Conservation (phyloP, 1,140 invertebrate genomes). For the Notospermus geniculatus region DNA sequence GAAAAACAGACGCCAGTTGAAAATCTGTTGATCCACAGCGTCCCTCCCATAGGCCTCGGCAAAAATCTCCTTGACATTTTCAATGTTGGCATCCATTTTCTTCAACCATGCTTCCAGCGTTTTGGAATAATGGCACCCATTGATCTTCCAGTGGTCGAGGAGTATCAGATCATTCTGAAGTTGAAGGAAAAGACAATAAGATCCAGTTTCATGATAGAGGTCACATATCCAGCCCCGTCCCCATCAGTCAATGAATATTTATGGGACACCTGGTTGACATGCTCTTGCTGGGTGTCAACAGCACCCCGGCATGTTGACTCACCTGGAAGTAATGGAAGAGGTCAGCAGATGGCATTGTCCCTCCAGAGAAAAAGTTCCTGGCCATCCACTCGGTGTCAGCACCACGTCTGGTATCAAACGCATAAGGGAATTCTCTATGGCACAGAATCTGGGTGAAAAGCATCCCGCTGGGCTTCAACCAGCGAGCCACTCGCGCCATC, state of each 20-base stretch:
- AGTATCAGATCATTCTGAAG: constrained; percentile 35
- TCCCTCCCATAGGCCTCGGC: constrained; percentile 32
- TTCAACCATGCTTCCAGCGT: constrained; percentile 44
- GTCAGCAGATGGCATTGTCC: constrained; percentile 46
- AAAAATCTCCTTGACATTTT: constrained; percentile 33
- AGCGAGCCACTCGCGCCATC: constrained; percentile 40
- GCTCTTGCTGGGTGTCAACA: background rate
- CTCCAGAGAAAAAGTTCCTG: constrained; percentile 48
- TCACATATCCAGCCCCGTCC: background rate
- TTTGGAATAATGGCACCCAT: constrained; percentile 38
- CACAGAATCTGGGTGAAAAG: constrained; percentile 44
- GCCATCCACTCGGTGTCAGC: constrained; percentile 51
- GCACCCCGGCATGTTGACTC: background rate
- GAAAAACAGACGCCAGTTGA: constrained; percentile 47
- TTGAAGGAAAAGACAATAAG: constrained; percentile 1
- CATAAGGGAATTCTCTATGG: constrained; percentile 37
- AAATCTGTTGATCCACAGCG: constrained; percentile 33
- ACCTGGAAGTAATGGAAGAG: constrained; percentile 45
- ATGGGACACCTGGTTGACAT: background rate
- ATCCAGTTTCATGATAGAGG: background rate
- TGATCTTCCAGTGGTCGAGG: constrained; percentile 40
- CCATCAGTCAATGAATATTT: background rate
- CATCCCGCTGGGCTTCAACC: constrained; percentile 41
- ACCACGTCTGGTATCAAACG: constrained; percentile 42
- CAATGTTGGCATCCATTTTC: constrained; percentile 32